These are phyloP conservation scores for Peromyscus eremicus DNA, from an alignment of 2,797 vertebrate species.

Conservation along the genomic window DNA sequence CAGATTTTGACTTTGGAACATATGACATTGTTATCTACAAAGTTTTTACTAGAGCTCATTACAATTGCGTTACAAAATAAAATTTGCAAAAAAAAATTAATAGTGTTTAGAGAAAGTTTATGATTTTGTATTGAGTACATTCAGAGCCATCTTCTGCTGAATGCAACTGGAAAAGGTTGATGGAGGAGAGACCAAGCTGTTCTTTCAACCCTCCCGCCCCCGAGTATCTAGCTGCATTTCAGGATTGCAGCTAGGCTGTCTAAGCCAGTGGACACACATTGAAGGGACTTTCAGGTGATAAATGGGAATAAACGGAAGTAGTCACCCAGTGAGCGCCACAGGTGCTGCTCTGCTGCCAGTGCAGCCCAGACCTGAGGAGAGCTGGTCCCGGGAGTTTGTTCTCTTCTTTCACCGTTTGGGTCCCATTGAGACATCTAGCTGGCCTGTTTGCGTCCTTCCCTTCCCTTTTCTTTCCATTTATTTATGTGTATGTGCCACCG, in stretches of 20 bases:
- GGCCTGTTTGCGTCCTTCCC: neutral
- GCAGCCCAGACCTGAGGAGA: neutral
- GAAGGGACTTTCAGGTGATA: neutral
- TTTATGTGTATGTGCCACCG: neutral
- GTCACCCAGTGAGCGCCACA: neutral
- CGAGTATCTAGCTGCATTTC: neutral
- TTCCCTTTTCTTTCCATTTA: neutral
- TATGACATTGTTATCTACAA: neutral
- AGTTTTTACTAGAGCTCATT: neutral
- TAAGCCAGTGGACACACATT: neutral
- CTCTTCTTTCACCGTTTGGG: neutral
- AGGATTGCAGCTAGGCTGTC: neutral
- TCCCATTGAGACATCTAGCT: neutral
- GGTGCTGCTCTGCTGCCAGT: neutral
- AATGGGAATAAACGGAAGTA: neutral
- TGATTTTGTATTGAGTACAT: neutral
- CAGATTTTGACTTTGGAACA: neutral
- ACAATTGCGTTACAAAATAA: neutral
- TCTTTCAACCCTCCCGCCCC: neutral
- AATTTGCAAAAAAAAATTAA: neutral
- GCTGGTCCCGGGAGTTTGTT: neutral
- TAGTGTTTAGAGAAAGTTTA: neutral
- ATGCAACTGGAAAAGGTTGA: neutral
- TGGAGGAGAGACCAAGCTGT: neutral
- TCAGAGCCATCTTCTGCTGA: neutral